Percentiles rank a stretch among this genome's conserved stretches.
Conservation (phyloP, 1,140 invertebrate genomes). For the Lamellibrachia luymesi region DNA sequence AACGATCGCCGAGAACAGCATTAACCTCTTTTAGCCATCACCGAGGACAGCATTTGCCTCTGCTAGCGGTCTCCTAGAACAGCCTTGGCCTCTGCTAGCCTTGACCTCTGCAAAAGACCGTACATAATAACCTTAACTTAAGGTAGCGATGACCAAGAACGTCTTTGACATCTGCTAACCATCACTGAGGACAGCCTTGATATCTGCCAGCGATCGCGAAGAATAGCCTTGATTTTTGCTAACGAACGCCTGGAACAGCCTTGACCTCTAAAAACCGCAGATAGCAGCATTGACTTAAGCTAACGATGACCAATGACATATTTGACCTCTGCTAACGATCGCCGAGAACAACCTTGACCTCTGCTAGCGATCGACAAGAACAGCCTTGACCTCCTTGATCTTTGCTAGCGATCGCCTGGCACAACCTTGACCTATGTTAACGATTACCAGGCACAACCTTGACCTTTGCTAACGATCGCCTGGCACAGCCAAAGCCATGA, state of each 20-base stretch:
- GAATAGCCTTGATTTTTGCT: neutral
- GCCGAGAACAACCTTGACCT: neutral
- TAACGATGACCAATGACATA: neutral
- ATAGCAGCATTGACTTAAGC: neutral
- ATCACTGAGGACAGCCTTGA: neutral
- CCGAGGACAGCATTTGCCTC: too few species aligned
- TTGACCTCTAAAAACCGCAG: neutral
- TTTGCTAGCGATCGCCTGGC: neutral
- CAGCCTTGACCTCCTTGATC: neutral
- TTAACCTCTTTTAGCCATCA: too few species aligned
- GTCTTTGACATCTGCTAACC: neutral
- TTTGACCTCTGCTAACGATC: neutral
- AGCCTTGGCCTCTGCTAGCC: too few species aligned
- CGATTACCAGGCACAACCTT: neutral
- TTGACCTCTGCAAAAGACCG: neutral
- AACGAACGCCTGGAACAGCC: neutral
- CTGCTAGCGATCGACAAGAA: neutral
- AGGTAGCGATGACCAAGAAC: neutral
- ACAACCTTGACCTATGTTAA: neutral
- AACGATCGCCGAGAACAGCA: too few species aligned
- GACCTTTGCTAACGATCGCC: neutral
- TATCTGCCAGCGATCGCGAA: neutral
- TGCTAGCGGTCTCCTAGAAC: too few species aligned
- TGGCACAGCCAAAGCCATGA: neutral
- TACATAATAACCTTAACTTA: neutral